Evolutionary conservation across 2,113 vertebrate genomes (phyloP).

Genomic region (Spilogale gracilis): DNA sequence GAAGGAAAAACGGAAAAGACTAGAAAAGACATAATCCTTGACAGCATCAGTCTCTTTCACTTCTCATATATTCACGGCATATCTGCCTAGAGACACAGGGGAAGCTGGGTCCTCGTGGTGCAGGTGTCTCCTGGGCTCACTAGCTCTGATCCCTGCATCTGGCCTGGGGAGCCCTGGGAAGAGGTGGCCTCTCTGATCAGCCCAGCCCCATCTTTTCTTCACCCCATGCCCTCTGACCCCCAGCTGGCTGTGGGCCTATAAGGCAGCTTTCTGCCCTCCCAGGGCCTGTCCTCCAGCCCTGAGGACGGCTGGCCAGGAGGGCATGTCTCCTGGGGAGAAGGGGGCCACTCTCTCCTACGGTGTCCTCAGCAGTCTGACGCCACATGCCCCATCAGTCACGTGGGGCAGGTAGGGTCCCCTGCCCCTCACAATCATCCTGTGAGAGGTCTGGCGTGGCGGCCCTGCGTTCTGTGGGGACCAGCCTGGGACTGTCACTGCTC

Average conservation of each 20-base stretch:
- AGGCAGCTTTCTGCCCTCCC: not conserved
- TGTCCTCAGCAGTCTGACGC: not conserved
- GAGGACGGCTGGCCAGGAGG: not conserved
- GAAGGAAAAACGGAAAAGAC: not conserved
- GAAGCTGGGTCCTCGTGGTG: no score
- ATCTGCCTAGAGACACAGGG: not conserved
- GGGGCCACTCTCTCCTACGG: not conserved
- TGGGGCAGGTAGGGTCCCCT: no score
- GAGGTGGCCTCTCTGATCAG: not conserved
- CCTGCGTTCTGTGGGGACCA: fast-evolving
- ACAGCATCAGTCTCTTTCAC: not conserved
- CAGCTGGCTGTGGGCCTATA: not conserved
- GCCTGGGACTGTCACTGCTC: not conserved
- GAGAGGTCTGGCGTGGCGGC: not conserved
- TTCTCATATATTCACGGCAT: fast-evolving
- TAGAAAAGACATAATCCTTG: not conserved
- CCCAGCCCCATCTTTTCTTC: fast-evolving
- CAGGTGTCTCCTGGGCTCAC: not conserved
- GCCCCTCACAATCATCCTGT: not conserved
- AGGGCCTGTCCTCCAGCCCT: not conserved
- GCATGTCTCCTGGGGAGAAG: fast-evolving
- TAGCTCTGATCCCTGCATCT: not conserved
- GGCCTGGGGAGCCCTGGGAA: not conserved
- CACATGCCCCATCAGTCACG: not conserved
- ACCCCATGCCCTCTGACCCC: not conserved